Evolutionary conservation across 37 sponge, comb jelly and placozoan species (phyloP), one percentile per base, ranked within the genome.

Genomic region (Lycopodina hypogea): DNA sequence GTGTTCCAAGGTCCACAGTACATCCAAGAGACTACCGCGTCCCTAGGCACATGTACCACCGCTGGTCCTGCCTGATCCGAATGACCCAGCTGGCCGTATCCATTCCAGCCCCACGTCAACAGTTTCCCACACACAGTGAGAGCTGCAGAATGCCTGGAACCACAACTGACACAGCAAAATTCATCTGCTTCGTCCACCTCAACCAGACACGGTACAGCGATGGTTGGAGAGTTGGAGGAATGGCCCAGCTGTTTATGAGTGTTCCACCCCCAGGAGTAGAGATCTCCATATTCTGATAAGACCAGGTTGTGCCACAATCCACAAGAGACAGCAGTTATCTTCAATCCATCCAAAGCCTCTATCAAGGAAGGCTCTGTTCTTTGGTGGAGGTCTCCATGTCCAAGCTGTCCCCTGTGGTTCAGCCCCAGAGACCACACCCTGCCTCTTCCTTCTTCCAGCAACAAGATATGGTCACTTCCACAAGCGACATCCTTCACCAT

Each of bases 201-300:
- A 37, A 89, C 69, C 56, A 89, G 74, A 28, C 74, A 66, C 12
- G 94, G 88, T 28, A 64, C 60, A 39, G 85, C 21, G 23, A 84
- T 61, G 22, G 82, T 65, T 36, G 58, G 24, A 36, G 55, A 14
- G 14, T 70, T 42, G 14, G 32, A 6, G 22, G 79, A 78, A 60
- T 89, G 90, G 11, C 91, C 91, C 24, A 90, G 79, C 34, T 81
- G 77, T 0, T 76, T 77, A 34, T 94, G 78, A 4, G 78, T 68
- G 45, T 89, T 89, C 74, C 85, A 87, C 26, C 94, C 94, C 94
- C 94, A 94, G 11, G 86, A 87, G 30, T 90, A 94, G 12, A 87
- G 60, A 71, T 75, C 83, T 7, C 88, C 91, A 29, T 26, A 57
- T 36, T 73, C 64, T 36, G 88, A 83, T 17, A 90, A 26, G 1